phyloP scores from a whole-genome alignment of 2,113 vertebrate species.

The Hippoglossus stenolepis region DNA sequence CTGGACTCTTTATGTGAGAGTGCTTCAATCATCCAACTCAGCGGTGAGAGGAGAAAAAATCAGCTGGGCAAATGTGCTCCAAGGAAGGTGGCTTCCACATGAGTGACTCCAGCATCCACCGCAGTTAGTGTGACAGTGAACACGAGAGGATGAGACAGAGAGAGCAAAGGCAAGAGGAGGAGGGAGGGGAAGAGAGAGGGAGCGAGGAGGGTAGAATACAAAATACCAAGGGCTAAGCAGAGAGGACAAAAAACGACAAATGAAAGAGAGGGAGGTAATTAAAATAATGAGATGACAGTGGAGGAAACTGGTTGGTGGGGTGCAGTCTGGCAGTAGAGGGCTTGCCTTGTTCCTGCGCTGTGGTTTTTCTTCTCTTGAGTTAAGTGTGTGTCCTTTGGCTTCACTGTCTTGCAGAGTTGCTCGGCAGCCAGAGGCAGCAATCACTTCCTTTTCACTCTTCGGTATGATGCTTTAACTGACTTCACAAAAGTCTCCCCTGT shows the following conservation, averaged over 20 bases:
- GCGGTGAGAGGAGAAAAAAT: conserved; percentile 24
- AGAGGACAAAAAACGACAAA: conserved; percentile 45
- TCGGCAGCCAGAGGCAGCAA: conserved; percentile 30
- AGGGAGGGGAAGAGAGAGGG: conserved; percentile 47
- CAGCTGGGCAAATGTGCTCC: conserved; percentile 61
- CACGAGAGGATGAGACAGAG: conserved; percentile 71
- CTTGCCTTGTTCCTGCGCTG: conserved; percentile 41
- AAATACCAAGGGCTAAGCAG: conserved; percentile 56
- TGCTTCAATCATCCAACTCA: conserved; percentile 55
- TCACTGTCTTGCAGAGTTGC: conserved; percentile 19
- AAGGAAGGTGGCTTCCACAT: conserved; percentile 73
- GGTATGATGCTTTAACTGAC: conserved; percentile 30
- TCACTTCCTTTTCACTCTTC: conserved; percentile 38
- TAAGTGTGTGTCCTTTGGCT: conserved; percentile 27
- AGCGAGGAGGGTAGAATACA: conserved; percentile 68
- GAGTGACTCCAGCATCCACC: conserved; percentile 68
- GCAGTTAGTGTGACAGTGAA: conserved; percentile 76
- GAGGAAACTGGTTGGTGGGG: conserved; percentile 38
- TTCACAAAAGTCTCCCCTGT: conserved; percentile 34
- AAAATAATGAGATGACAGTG: conserved; percentile 48
- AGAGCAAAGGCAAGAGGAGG: conserved; percentile 39
- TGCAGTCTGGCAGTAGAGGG: conserved; percentile 32
- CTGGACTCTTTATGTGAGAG: conserved; percentile 35
- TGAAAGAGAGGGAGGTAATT: conserved; percentile 63
- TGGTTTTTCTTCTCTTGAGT: conserved; percentile 44